Base-by-base conservation (phyloP, 2,113 vertebrate species). In the Anolis sagrei region DNA sequence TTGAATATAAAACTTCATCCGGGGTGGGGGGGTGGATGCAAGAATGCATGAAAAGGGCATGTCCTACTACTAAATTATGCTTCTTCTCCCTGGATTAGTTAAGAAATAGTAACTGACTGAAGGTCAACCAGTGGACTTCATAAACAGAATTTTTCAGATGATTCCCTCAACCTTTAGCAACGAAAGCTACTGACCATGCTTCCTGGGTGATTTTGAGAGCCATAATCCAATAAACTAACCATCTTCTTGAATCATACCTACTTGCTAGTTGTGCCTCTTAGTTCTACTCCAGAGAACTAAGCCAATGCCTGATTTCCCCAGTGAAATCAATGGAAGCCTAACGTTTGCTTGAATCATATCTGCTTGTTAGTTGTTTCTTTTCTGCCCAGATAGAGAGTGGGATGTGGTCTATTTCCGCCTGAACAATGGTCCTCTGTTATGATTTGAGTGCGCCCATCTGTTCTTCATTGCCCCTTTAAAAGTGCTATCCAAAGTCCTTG, bases 401-500 rank as follows among this genome's bases (percentile, higher is more conserved):
- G n/a, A n/a, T 86, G 34, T 18, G 32, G 7, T 2, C 36, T 54
- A 2, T 81, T 64, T 48, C 1, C 0, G 48, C 51, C 36, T 0
- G 78, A 84, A 77, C 39, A 75, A 49, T 25, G 62, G 81, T 23
- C 39, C 14, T 77, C 34, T 36, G 4, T 29, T 58, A 64, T 62
- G 49, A 79, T 49, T 36, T 0, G 32, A 84, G 16, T 9, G 2
- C 18, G n/a, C 23, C 82, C 61, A 72, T 79, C n/a, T 64, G 9
- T 32, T 85, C 73, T 66, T 64, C 64, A 13, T 69, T 1, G 1
- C 49, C 0, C 69, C 39, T 76, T 64, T 88, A 29, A 79, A 86
- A 51, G 72, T 85, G 25, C 62, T 4, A 68, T 0, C 70, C 90
- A 92, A 95, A 95, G 94, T 95, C 92, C 93, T 95, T 95, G 93